Conservation (phyloP, 2,888 invertebrate genomes). For the Tachina fera region DNA sequence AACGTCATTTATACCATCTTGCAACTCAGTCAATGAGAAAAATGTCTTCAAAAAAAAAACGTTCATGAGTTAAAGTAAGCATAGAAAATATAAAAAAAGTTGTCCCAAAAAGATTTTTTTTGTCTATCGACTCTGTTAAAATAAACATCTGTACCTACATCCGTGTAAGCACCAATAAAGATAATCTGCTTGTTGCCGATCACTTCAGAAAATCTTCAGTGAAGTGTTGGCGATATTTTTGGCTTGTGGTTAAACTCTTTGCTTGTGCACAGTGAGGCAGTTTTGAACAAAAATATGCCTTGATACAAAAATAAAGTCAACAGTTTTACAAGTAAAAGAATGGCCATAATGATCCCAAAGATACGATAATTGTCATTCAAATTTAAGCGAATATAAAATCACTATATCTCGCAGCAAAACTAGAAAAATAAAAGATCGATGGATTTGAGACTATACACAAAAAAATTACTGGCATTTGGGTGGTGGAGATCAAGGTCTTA, state of each 20-base stretch:
- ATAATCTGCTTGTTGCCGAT: conserved; percentile 48
- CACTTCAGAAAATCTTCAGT: conserved; percentile 46
- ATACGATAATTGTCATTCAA: too few species aligned
- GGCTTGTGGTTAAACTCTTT: conserved; percentile 45
- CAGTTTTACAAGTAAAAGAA: too few species aligned
- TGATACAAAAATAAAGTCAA: neutral
- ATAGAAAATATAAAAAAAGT: conserved; percentile 13
- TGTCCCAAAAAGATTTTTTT: conserved; percentile 10
- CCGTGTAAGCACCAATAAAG: conserved; percentile 13
- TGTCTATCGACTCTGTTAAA: neutral
- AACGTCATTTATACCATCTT: conserved; percentile 6
- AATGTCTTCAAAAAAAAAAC: conserved; percentile 37
- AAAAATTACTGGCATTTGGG: too few species aligned
- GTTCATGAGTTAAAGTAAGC: conserved; percentile 11
- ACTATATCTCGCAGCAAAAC: too few species aligned
- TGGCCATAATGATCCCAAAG: too few species aligned
- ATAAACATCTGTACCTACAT: neutral
- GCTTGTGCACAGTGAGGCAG: neutral
- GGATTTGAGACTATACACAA: too few species aligned
- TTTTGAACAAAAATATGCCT: neutral
- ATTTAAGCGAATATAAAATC: too few species aligned
- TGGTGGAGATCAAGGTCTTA: too few species aligned
- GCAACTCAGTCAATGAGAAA: conserved; percentile 14
- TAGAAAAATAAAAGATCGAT: too few species aligned
- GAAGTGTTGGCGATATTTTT: conserved; percentile 32